Evolutionary conservation across 2,113 vertebrate species (phyloP), one percentile per base, ranked within the genome.

Genomic region (Coptodon rendalli): DNA sequence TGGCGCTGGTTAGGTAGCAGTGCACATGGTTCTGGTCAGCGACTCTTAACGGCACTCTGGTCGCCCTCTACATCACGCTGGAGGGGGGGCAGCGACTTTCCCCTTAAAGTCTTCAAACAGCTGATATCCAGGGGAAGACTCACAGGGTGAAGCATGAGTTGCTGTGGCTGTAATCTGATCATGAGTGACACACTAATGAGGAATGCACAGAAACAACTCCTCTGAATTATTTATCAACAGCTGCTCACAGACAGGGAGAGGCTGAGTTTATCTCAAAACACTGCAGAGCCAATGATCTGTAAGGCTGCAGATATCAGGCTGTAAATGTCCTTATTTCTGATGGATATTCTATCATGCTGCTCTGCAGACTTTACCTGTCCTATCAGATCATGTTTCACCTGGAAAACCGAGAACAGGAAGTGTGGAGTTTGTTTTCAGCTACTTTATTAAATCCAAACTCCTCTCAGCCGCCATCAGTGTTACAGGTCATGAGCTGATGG

Each of bases 21-120:
- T 56, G 52, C 53, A 56, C 53, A 7, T 7, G 53, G 53, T 56
- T 56, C 53, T 24, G 6, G 53, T 56, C 3, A 11, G 52, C 9
- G 5, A 54, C 52, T n/a, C 1, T 22, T 11, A 54, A 54, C 9
- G 10, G 9, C n/a, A 9, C 52, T 54, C n/a, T 22, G 52, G 52
- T 24, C 11, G 0, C 2, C 22, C 22, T 56, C 53, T 56, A 56
- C 53, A 24, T 24, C 53, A 0, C 1, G 6, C 53, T 56, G 53
- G 53, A 56, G 53, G 53, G 1, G 0, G 54, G 54, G 2, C 54
- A 5, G 22, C 24, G 0, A 57, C 53, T 57, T 57, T 57, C 52
- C 9, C 52, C 52, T 22, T 53, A 53, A 22, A 53, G 52, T 53
- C 56, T 29, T 29, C 54, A 27, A 57, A 57, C 54, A 57, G 56